phyloP scores from a whole-genome alignment of 2,113 vertebrate genomes.

The Gallinago undulata region DNA sequence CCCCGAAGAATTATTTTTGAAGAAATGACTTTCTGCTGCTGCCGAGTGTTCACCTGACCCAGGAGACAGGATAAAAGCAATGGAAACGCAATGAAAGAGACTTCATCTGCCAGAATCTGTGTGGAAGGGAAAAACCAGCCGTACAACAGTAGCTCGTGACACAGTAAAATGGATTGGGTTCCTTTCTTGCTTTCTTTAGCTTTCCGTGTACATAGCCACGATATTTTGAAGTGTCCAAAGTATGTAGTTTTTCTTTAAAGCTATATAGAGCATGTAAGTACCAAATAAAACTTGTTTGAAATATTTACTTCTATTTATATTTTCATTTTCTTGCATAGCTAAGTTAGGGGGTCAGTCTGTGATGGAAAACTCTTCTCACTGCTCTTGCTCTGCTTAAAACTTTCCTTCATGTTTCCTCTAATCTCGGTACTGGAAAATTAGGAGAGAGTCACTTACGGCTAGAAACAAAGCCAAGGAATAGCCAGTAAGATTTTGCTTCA shows the following conservation, averaged over 20 bases:
- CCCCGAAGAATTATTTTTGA: neutral
- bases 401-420: neutral
- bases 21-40: conserved; percentile 12
- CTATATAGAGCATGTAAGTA: conserved; percentile 78
- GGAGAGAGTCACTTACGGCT: neutral
- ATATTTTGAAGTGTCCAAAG: conserved; percentile 73
- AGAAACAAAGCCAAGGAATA: neutral
- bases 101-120: conserved; percentile 18
- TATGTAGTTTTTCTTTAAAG: conserved; percentile 74
- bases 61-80: conserved; percentile 46
- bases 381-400: neutral
- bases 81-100: conserved; percentile 20
- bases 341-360: neutral
- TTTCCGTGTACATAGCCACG: conserved; percentile 75
- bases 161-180: conserved; percentile 54
- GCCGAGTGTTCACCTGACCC: conserved; percentile 65
- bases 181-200: conserved; percentile 60
- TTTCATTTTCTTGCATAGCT: conserved; percentile 20
- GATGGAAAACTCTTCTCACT: neutral
- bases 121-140: conserved; percentile 36
- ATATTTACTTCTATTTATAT: conserved; percentile 51
- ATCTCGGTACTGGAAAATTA: neutral
- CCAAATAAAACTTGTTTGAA: conserved; percentile 76
- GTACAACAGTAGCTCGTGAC: conserved; percentile 53
- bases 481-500: neutral